Conservation (phyloP, 1,140 invertebrate genomes). For the Lanistes nyassanus region DNA sequence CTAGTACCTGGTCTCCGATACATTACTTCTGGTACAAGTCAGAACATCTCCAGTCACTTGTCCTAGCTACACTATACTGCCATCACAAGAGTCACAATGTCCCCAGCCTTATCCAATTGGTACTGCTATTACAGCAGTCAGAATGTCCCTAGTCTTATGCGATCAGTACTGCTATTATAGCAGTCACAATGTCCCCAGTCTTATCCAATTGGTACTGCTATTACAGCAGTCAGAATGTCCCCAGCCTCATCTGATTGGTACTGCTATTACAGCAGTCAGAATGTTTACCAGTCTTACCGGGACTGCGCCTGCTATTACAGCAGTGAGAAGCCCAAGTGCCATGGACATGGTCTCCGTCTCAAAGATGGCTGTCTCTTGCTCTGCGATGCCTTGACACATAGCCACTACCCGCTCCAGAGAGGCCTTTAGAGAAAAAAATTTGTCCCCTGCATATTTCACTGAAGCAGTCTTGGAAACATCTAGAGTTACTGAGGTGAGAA, state of each 20-base stretch:
- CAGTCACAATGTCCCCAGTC: too few species aligned
- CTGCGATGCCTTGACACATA: slow-evolving; percentile 45
- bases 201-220: too few species aligned
- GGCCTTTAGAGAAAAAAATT: slow-evolving; percentile 41
- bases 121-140: too few species aligned
- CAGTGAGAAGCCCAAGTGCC: slow-evolving; percentile 62
- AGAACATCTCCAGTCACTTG: too few species aligned
- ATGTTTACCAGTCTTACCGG: slow-evolving; percentile 34
- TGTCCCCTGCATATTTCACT: background rate
- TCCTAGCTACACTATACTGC: too few species aligned
- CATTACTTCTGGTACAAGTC: too few species aligned
- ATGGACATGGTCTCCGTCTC: slow-evolving; percentile 63
- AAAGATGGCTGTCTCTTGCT: slow-evolving; percentile 49
- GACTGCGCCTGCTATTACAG: slow-evolving; percentile 49
- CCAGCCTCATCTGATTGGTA: slow-evolving; percentile 39
- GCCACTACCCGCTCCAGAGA: slow-evolving; percentile 57
- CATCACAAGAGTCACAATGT: too few species aligned
- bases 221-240: background rate
- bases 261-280: slow-evolving; percentile 37
- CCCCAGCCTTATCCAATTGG: too few species aligned
- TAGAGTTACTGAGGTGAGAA: background rate
- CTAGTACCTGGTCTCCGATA: too few species aligned
- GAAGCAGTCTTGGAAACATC: background rate
- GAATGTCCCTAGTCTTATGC: too few species aligned
- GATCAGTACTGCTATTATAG: too few species aligned